These are phyloP conservation scores for Columba livia DNA, from an alignment of 2,113 vertebrate genomes.

Conservation along the genomic window DNA sequence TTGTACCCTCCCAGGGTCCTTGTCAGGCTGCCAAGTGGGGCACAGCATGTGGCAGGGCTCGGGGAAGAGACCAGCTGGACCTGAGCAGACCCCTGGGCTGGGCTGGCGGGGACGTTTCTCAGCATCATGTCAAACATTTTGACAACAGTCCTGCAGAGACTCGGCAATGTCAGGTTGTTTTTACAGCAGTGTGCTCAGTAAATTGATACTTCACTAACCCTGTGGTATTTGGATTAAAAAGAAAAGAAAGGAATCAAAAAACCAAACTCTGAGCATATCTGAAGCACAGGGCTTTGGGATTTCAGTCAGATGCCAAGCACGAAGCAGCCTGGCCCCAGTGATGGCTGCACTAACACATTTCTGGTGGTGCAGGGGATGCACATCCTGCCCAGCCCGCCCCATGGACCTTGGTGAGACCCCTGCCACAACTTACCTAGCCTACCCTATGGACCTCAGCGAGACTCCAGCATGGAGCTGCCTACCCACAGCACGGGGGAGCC, in stretches of 20 bases:
- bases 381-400: not conserved
- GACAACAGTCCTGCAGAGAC: not conserved
- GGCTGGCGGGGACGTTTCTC: not conserved
- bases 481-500: not conserved
- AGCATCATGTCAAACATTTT: not conserved
- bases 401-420: not conserved
- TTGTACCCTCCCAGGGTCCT: not conserved
- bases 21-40: not conserved
- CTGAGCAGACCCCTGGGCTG: not conserved
- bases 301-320: not conserved
- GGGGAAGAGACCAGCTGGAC: not conserved
- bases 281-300: not conserved
- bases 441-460: rapidly evolving
- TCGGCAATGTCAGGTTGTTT: not conserved
- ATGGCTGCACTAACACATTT: not conserved
- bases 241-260: not conserved
- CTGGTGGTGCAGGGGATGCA: too few species aligned
- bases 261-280: not conserved
- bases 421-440: not conserved
- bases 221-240: not conserved
- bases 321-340: not conserved
- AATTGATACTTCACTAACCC: not conserved
- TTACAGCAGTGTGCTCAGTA: not conserved
- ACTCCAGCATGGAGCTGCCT: too few species aligned
- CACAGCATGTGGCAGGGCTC: not conserved